Conservation (phyloP, 35 echinoderm and acorn worm species). For the Heliocidaris erythrogramma region DNA sequence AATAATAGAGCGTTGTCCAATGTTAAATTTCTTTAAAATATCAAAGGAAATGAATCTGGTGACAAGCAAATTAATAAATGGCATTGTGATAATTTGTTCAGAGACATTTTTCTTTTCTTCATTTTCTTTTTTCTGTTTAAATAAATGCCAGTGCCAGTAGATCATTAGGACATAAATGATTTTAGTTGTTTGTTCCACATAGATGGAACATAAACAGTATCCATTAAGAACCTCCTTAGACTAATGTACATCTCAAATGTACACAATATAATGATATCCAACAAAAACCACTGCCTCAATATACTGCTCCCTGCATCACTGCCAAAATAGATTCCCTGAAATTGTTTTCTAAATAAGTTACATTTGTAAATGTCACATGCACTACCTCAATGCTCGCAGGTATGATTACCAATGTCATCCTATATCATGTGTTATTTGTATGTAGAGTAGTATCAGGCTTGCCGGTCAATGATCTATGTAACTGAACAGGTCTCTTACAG, state of each 20-base stretch:
- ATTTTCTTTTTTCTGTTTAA: neutral
- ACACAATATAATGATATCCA: neutral
- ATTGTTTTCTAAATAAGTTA: neutral
- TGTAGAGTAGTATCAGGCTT: neutral
- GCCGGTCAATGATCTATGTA: neutral
- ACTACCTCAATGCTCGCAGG: neutral
- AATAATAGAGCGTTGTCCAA: too few relatives aligned
- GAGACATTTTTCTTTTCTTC: neutral
- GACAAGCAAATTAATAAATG: too few relatives aligned
- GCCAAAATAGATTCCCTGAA: neutral
- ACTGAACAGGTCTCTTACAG: neutral
- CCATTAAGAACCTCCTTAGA: neutral
- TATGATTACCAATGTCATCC: neutral
- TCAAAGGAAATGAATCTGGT: too few relatives aligned
- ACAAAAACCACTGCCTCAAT: neutral
- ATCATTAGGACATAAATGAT: too few relatives aligned
- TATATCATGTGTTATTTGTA: neutral
- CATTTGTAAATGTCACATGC: conserved; percentile 6
- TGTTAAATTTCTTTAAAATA: too few relatives aligned
- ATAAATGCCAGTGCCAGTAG: too few relatives aligned
- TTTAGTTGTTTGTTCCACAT: too few relatives aligned
- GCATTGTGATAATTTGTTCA: neutral
- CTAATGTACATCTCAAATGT: neutral
- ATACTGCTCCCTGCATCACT: neutral
- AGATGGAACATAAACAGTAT: too few relatives aligned